Conservation (phyloP, 2,888 invertebrate species). For the Xanthorhoe designata region DNA sequence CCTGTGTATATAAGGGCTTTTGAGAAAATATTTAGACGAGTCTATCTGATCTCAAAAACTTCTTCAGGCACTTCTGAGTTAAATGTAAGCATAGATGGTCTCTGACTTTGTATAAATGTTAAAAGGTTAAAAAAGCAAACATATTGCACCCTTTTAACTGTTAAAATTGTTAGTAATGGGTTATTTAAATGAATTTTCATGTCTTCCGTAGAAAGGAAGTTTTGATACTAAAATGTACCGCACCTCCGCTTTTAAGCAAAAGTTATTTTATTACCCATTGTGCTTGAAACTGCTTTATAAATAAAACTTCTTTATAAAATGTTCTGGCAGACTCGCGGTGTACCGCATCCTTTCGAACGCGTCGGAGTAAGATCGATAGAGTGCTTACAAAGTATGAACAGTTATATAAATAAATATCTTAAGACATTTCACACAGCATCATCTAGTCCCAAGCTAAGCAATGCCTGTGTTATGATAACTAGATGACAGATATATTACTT, state of each 20-base stretch:
- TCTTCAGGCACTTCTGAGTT: too few relatives aligned
- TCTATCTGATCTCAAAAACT: too few relatives aligned
- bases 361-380: conserved; percentile 5
- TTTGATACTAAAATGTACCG: conserved; percentile 28
- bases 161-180: conserved; percentile 3
- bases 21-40: too few relatives aligned
- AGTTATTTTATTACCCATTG: conserved; percentile 31
- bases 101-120: too few relatives aligned
- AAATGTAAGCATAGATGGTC: too few relatives aligned
- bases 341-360: conserved; percentile 21
- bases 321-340: conserved; percentile 7
- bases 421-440: too few relatives aligned
- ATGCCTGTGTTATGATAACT: too few relatives aligned
- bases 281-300: conserved; percentile 19
- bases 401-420: too few relatives aligned
- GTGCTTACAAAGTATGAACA: not conserved
- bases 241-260: conserved; percentile 22
- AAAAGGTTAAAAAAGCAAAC: too few relatives aligned
- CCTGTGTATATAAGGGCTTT: not conserved
- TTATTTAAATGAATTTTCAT: conserved; percentile 13
- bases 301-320: conserved; percentile 20
- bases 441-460: too few relatives aligned
- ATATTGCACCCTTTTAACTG: not conserved
- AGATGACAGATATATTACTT: too few relatives aligned
- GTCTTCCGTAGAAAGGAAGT: conserved; percentile 24